Base-by-base conservation (phyloP, 2,888 invertebrate species). In the Nebria salina region DNA sequence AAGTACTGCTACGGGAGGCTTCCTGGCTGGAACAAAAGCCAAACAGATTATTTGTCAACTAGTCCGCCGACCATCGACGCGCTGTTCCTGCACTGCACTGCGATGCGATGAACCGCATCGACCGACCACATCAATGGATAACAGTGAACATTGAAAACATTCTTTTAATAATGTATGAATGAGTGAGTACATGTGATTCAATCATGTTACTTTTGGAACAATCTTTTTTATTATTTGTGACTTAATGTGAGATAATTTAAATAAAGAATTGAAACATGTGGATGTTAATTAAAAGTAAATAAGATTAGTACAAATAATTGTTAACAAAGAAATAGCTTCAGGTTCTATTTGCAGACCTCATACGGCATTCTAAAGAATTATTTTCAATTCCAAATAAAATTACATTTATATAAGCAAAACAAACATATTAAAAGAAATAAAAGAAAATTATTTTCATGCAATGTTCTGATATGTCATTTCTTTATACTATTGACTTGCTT, bases 1-100 rank as follows among this genome's bases (percentile, higher is more conserved):
- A 83, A 83, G 85, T 86, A 89, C 88, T 89, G 89, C 89, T 91
- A 91, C 89, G 89, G 90, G 90, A 89, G 91, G 90, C 91, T 91
- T 91, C 91, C 91, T 91, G 90, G 91, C 91, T 91, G 90, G 88
- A 91, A 91, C 91, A 91, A 91, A 91, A 77, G 76, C 81, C 78
- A 70, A 83, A 83, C 77, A 68, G 81, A 78, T 82, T 82, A 82
- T 77, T 83, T 83, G 79, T 83, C 64, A 80, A 80, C 70, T 66
- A 72, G 34, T 64, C 26, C 75, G 15, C 26, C 20, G 64, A 42
- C 72, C 15, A 72, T 72, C 34, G 15, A 72, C 70, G 54, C 54
- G 54, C 54, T 54, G 54, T 54, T 54, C 54, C 54, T 54, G 54
- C 13, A 54, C 54, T 11, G 54, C 11, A 41, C 20, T 73, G 41